Evolutionary conservation across 37 sponge, comb jelly and placozoan genomes (phyloP).

Genomic region (Ephydatia muelleri): DNA sequence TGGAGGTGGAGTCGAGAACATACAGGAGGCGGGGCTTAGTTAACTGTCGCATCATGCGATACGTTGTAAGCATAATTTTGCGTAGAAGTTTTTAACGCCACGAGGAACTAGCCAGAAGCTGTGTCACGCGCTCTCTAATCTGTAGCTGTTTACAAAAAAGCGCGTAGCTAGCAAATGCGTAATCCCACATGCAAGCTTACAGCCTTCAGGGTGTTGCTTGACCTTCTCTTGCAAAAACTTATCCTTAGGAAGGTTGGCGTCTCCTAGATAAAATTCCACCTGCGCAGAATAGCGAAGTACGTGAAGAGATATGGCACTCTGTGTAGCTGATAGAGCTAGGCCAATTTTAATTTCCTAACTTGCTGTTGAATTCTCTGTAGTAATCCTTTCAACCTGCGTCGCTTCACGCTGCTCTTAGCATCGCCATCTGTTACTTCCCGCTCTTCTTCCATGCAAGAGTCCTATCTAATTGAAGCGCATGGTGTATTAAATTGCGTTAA

Average conservation of each 20-base stretch:
- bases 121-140: too few relatives aligned
- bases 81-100: too few relatives aligned
- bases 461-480: too few relatives aligned
- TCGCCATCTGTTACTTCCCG: too few relatives aligned
- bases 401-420: too few relatives aligned
- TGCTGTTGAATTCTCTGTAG: neutral
- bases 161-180: neutral
- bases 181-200: conserved; percentile 26
- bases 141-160: neutral
- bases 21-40: too few relatives aligned
- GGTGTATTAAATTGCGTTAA: too few relatives aligned
- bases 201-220: conserved; percentile 48
- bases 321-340: neutral
- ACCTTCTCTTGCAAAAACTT: conserved; percentile 62
- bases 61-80: too few relatives aligned
- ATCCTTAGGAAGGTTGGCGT: conserved; percentile 62
- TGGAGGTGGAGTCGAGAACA: too few relatives aligned
- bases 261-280: conserved; percentile 81
- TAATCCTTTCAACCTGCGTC: too few relatives aligned
- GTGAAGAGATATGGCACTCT: neutral
- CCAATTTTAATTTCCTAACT: neutral
- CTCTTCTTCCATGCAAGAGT: too few relatives aligned
- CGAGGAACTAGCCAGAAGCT: neutral
- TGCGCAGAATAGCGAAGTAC: conserved; percentile 17
- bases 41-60: too few relatives aligned